Evolutionary conservation across 2,797 vertebrate species (phyloP), one percentile per base, ranked within the genome.

Genomic region (Sardinella longiceps): DNA sequence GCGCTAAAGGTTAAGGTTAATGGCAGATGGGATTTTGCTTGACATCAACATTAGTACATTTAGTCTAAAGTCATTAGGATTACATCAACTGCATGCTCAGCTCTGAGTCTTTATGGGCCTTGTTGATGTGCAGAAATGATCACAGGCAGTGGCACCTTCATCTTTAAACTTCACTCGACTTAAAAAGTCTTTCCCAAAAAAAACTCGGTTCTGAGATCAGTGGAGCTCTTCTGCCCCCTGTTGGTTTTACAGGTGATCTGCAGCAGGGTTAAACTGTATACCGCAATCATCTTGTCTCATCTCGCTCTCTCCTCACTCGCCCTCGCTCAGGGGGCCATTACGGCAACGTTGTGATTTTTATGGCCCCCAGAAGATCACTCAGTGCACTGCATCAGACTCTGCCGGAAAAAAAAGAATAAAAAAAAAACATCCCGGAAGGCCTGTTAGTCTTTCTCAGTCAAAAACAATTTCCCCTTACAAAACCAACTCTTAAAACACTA

Each of bases 141-240:
- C 70, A 77, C 18, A 39, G 37, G 3, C 33, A 23, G 70, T 18
- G 70, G 43, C 70, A 39, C 43, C 70, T 43, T 77, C 33, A 23
- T 77, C 37, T 20, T 20, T 18, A 77, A 77, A 77, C 70, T 77
- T 77, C 33, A 77, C 18, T 77, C 7, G 18, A 43, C 70, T 77
- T 37, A 5, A 43, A 77, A 18, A 43, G 7, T 77, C 70, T 7
- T 74, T 37, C 6, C 6, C 12, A 77, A n/a, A n/a, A n/a, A n/a
- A n/a, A 77, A 20, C 37, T 18, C 28, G 23, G 37, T 9, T 77
- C 37, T 20, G 70, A 77, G 20, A 77, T 58, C 80, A 80, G 85
- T 86, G 56, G 87, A 87, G 50, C 83, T 37, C 84, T 82, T 84
- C 82, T 88, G 88, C 89, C 89, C 88, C 89, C 89, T 90, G 84